Evolutionary conservation across 2,113 vertebrate species (phyloP).

Genomic region (Zosterops japonicus): DNA sequence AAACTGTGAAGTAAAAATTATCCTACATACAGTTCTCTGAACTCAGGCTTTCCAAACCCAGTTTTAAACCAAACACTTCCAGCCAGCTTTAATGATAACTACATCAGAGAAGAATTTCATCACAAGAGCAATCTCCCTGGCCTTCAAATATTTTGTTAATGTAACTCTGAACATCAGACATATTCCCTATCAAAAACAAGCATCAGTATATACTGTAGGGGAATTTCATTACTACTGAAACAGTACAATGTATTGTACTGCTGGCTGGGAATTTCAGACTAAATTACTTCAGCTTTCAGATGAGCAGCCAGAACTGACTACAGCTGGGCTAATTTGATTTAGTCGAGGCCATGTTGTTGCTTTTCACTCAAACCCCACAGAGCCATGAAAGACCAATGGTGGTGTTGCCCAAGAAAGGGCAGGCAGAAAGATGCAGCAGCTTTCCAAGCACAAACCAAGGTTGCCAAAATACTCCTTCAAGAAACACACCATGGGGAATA

Average conservation of each 20-base stretch:
- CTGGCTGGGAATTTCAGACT: constrained; percentile 5
- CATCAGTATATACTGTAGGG: constrained; percentile 11
- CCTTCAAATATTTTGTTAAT: constrained; percentile 45
- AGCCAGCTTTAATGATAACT: constrained; percentile 16
- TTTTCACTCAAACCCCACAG: constrained; percentile 1
- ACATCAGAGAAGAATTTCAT: constrained; percentile 43
- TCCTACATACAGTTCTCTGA: not conserved
- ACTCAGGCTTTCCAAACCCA: not conserved
- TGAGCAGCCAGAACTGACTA: constrained; percentile 29
- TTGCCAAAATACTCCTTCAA: not conserved
- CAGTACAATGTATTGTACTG: not conserved
- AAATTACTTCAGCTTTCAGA: constrained; percentile 34
- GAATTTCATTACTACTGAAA: constrained; percentile 40
- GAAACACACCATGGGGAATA: not conserved
- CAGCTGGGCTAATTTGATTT: constrained; percentile 42
- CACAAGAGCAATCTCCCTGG: constrained; percentile 7
- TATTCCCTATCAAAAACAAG: constrained; percentile 38
- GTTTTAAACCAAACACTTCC: not conserved
- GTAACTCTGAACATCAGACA: constrained; percentile 43
- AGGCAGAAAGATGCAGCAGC: not conserved
- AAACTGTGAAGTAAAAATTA: constrained; percentile 12
- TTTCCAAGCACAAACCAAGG: not conserved
- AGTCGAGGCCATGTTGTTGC: not conserved
- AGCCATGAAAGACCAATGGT: not conserved
- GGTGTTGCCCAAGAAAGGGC: not conserved